These are phyloP conservation scores for Andrena marginata DNA, from an alignment of 2,888 invertebrate genomes.

Conservation along the genomic window DNA sequence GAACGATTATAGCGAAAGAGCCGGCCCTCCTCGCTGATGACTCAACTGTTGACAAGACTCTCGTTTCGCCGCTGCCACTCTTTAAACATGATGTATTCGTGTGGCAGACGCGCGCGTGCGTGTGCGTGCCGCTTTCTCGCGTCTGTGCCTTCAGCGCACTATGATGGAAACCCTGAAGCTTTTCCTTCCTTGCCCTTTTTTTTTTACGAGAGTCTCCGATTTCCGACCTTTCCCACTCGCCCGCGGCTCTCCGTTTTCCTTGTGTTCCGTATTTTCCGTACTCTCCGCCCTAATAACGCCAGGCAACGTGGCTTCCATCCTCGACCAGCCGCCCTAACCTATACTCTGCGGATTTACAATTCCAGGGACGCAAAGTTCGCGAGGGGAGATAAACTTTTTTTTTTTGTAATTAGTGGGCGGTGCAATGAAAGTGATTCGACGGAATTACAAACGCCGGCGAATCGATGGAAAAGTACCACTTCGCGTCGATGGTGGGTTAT, in stretches of 20 bases:
- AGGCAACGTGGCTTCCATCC: neutral
- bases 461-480: constrained; percentile 2
- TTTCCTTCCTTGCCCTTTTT: neutral
- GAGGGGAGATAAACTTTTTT: neutral
- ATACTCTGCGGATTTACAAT: neutral
- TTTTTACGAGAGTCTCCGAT: constrained; percentile 5
- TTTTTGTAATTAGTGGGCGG: neutral
- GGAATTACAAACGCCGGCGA: constrained; percentile 8
- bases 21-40: constrained; percentile 52
- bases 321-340: neutral
- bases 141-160: neutral
- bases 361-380: neutral
- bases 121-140: constrained; percentile 18
- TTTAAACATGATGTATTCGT: constrained; percentile 58
- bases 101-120: neutral
- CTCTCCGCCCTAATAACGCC: constrained; percentile 10
- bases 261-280: neutral
- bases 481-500: neutral
- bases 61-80: constrained; percentile 34
- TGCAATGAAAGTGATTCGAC: neutral
- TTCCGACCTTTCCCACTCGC: neutral
- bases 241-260: neutral
- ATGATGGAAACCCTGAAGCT: constrained; percentile 17
- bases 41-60: constrained; percentile 62
- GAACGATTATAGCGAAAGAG: constrained; percentile 62